A percentile compares a stretch with the other conserved stretches of the same genome.
phyloP scores from a whole-genome alignment of 2,888 invertebrate genomes.

The Drosophila flavopinicola region DNA sequence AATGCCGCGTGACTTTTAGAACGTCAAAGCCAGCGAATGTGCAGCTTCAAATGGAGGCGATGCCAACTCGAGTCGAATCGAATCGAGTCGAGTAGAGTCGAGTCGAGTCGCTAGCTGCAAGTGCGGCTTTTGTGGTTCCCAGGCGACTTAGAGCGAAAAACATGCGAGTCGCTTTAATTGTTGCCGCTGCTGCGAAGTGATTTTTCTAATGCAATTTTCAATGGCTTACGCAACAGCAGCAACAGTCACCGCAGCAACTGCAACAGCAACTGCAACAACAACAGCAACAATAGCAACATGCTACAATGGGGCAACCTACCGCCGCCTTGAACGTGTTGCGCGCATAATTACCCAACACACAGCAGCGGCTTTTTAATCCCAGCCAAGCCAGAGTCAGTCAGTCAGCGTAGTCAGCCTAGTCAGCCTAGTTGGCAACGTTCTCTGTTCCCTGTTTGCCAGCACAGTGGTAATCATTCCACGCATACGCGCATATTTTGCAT shows the following conservation, averaged over 20 bases:
- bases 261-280: constrained; percentile 25
- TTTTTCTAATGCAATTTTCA: constrained; percentile 78
- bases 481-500: constrained; percentile 77
- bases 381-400: constrained; percentile 10
- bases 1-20: constrained; percentile 61
- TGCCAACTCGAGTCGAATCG: constrained; percentile 40
- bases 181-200: constrained; percentile 71
- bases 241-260: constrained; percentile 44
- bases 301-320: constrained; percentile 62
- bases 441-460: constrained; percentile 17
- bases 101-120: constrained; percentile 34
- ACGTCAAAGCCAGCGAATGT: constrained; percentile 59
- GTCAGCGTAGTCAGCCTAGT: constrained; percentile 8
- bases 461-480: constrained; percentile 67
- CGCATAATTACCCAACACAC: constrained; percentile 70
- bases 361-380: constrained; percentile 43
- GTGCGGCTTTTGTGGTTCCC: constrained; percentile 74
- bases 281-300: constrained; percentile 68
- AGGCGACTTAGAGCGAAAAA: constrained; percentile 70
- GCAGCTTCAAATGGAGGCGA: constrained; percentile 54
- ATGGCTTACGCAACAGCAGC: constrained; percentile 63
- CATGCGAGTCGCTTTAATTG: constrained; percentile 77
- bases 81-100: constrained; percentile 31
- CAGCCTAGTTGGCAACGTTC: constrained; percentile 27
- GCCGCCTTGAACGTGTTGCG: constrained; percentile 73